These are phyloP conservation scores for Drosophila tani DNA, from an alignment of 1,140 invertebrate species.

Conservation along the genomic window DNA sequence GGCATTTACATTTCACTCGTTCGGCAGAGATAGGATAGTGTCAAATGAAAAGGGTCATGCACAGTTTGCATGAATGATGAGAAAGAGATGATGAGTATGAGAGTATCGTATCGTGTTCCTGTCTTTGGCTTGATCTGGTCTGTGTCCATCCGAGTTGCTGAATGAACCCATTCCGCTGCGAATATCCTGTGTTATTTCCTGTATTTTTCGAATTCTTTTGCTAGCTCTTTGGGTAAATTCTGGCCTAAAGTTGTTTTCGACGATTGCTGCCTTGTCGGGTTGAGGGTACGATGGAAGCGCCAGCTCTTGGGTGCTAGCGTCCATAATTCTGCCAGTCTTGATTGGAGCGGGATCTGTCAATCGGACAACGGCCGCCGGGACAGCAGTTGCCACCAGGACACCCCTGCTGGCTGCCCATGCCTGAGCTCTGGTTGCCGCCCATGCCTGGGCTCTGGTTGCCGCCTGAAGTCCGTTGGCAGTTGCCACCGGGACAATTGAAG, in stretches of 20 bases:
- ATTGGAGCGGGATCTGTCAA: background rate
- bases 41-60: too few relatives aligned
- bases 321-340: conserved; percentile 28
- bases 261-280: conserved; percentile 8
- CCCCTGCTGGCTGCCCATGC: conserved; percentile 5
- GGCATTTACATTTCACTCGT: background rate
- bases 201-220: too few relatives aligned
- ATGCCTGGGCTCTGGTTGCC: background rate
- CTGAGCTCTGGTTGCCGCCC: background rate
- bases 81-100: background rate
- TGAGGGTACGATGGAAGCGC: conserved; percentile 2
- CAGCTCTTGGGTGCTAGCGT: conserved; percentile 39
- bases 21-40: background rate
- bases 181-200: background rate
- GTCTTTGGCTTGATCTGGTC: background rate
- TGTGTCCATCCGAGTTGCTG: background rate
- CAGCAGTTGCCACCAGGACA: conserved; percentile 51
- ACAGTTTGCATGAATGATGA: background rate
- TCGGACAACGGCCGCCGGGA: conserved; percentile 31
- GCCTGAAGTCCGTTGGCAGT: conserved; percentile 17
- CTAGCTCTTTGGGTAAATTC: background rate
- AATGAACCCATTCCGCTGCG: background rate
- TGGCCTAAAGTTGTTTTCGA: too few relatives aligned
- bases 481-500: conserved; percentile 42
- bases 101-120: background rate